phyloP scores from a whole-genome alignment of 2,888 invertebrate genomes.

The Acronicta alni region DNA sequence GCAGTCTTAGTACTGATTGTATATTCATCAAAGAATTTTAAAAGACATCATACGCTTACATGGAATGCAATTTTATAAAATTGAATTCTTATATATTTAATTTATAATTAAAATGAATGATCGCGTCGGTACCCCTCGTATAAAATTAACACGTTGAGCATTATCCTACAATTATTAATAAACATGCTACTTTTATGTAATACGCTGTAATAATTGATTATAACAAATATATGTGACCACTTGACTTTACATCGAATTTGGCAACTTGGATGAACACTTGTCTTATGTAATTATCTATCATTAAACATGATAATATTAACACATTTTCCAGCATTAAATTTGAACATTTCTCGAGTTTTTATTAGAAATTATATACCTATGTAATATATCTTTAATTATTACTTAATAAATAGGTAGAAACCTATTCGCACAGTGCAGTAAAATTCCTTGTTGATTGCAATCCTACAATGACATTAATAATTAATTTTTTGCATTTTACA shows the following conservation, averaged over 20 bases:
- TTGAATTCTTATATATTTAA: slow-evolving; percentile 59
- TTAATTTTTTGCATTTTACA: too few relatives aligned
- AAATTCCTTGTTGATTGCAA: too few relatives aligned
- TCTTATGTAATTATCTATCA: slow-evolving; percentile 65
- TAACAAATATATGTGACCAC: slow-evolving; percentile 80
- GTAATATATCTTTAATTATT: not conserved
- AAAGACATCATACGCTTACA: slow-evolving; percentile 75
- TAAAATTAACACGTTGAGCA: slow-evolving; percentile 85
- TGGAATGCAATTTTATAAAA: slow-evolving; percentile 82
- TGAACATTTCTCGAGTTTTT: slow-evolving; percentile 41
- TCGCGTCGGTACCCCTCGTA: slow-evolving; percentile 77
- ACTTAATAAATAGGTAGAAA: slow-evolving; percentile 2
- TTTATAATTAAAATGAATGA: slow-evolving; percentile 56
- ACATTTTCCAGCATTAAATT: slow-evolving; percentile 42
- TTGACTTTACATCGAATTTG: slow-evolving; percentile 84
- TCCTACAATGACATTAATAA: too few relatives aligned
- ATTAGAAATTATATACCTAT: slow-evolving; percentile 31
- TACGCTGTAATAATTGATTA: slow-evolving; percentile 81
- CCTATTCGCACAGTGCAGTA: too few relatives aligned
- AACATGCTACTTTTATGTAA: slow-evolving; percentile 82
- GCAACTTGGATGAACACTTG: slow-evolving; percentile 87
- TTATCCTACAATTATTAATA: slow-evolving; percentile 83
- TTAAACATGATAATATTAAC: slow-evolving; percentile 58
- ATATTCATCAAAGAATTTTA: slow-evolving; percentile 78
- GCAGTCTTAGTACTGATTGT: slow-evolving; percentile 84